Conservation (phyloP, 2,113 vertebrate species). For the Xiphophorus hellerii region DNA sequence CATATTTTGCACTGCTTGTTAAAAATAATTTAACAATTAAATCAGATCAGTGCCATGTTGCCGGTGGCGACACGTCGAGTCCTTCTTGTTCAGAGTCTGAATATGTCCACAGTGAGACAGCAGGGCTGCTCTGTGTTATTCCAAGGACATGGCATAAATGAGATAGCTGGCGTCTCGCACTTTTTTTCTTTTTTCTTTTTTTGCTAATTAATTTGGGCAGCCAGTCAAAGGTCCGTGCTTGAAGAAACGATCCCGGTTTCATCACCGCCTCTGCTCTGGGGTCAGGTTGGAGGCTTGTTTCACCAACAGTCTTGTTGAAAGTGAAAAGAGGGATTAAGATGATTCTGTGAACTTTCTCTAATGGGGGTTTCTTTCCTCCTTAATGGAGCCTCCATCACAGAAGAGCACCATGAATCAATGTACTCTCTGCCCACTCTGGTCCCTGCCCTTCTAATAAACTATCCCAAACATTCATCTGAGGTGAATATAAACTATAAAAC, state of each 20-base stretch:
- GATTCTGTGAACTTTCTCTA: slow-evolving; percentile 23
- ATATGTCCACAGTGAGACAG: slow-evolving; percentile 22
- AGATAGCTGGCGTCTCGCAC: slow-evolving; percentile 11
- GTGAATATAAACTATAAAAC: background rate
- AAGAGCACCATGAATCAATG: slow-evolving; percentile 1
- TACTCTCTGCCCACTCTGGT: slow-evolving; percentile 31
- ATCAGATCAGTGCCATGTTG: slow-evolving; percentile 7
- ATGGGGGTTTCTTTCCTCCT: slow-evolving; percentile 12
- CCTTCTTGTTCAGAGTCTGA: slow-evolving; percentile 10
- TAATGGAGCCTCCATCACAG: slow-evolving; percentile 24
- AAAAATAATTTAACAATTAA: background rate
- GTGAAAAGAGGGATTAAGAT: slow-evolving; percentile 2
- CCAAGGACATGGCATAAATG: slow-evolving; percentile 41
- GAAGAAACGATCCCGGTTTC: slow-evolving; percentile 47
- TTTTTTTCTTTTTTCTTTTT: slow-evolving; percentile 12
- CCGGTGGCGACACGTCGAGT: slow-evolving; percentile 9
- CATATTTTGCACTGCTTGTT: background rate
- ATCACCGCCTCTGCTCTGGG: slow-evolving; percentile 27
- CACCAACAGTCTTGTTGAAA: slow-evolving; percentile 13
- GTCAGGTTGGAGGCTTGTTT: slow-evolving; percentile 38
- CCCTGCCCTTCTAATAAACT: slow-evolving; percentile 2
- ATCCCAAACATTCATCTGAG: slow-evolving; percentile 11
- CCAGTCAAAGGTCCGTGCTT: slow-evolving; percentile 43
- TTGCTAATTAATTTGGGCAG: slow-evolving; percentile 48
- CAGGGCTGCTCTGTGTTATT: slow-evolving; percentile 18